A percentile compares a stretch with the other conserved stretches of the same genome.
phyloP scores from a whole-genome alignment of 2,113 vertebrate genomes.

The Solenodon paradoxus region DNA sequence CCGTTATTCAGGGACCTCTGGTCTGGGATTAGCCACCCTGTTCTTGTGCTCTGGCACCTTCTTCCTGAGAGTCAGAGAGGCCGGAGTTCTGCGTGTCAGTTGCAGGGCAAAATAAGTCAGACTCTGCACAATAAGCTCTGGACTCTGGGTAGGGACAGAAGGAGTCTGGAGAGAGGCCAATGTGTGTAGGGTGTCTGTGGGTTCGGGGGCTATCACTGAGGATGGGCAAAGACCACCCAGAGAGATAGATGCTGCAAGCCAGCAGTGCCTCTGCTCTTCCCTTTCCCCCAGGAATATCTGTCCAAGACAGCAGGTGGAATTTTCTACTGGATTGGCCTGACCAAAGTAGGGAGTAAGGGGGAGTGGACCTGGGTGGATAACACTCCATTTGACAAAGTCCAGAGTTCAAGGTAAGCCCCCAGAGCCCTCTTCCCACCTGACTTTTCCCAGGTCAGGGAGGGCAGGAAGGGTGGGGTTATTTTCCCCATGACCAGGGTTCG shows the following conservation, averaged over 20 bases:
- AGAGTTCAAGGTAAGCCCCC: not conserved
- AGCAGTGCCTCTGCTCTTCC: not conserved
- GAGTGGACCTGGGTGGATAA: conserved; percentile 67
- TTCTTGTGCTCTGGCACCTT: not conserved
- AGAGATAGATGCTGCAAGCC: not conserved
- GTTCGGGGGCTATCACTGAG: not conserved
- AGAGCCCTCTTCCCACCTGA: not conserved
- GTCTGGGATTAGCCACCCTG: not conserved
- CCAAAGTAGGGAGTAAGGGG: conserved; percentile 49
- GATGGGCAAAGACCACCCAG: not conserved
- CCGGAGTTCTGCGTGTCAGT: not conserved
- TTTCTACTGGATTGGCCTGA: conserved; percentile 65
- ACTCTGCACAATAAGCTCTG: not conserved
- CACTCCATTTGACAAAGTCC: not conserved
- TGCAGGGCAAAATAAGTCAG: not conserved
- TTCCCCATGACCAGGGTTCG: not conserved
- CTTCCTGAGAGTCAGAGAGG: not conserved
- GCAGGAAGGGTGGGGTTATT: fast-evolving
- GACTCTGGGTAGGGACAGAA: not conserved
- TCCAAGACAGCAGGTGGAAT: not conserved
- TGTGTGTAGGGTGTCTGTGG: not conserved
- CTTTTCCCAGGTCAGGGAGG: not conserved
- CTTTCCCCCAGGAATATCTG: conserved; percentile 58
- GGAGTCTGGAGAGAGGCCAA: not conserved
- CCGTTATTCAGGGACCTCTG: not conserved